phyloP scores from a whole-genome alignment of 2,797 vertebrate genomes.

The Spea hammondii region DNA sequence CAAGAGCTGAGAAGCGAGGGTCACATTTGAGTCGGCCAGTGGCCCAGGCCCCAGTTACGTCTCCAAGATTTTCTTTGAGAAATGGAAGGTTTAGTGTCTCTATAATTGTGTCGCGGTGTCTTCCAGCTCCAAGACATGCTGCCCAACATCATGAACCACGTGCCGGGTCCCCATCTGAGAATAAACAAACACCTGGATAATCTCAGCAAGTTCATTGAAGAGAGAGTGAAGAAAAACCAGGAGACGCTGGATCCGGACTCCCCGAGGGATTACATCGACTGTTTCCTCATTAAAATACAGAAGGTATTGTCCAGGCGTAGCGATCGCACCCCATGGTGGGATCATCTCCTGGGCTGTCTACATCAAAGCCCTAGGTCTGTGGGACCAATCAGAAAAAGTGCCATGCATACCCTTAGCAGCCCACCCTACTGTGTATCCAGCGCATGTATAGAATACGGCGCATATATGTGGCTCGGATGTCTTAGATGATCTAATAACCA shows the following conservation, averaged over 20 bases:
- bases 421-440: too few species aligned
- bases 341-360: too few species aligned
- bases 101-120: background rate
- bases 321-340: too few species aligned
- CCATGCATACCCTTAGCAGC: too few species aligned
- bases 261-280: conserved; percentile 29
- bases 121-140: conserved; percentile 18
- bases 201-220: background rate
- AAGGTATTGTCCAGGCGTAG: conserved; percentile 4
- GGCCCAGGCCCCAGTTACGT: too few species aligned
- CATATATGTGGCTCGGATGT: background rate
- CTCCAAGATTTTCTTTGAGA: too few species aligned
- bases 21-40: too few species aligned
- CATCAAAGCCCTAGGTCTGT: too few species aligned
- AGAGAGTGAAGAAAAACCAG: conserved; percentile 14
- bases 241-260: conserved; percentile 14
- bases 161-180: conserved; percentile 23
- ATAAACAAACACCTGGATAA: background rate
- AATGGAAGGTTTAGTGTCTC: too few species aligned
- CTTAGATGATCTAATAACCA: background rate
- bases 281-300: conserved; percentile 11
- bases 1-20: too few species aligned
- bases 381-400: too few species aligned
- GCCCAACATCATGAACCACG: conserved; percentile 13
- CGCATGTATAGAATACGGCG: too few species aligned